Conservation (phyloP, 2,888 invertebrate genomes). For the Fragum sueziense region DNA sequence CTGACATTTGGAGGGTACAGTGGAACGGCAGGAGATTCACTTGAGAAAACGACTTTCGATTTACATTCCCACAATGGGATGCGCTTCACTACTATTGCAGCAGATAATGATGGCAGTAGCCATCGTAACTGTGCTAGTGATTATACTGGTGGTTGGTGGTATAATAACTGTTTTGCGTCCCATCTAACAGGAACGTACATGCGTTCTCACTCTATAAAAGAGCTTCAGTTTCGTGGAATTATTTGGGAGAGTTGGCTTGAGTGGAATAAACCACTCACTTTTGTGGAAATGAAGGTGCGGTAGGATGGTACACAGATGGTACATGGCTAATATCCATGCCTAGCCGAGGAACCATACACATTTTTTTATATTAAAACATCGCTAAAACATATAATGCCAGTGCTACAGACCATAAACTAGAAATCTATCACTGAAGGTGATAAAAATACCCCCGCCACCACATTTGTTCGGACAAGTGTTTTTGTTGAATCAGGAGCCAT, state of each 20-base stretch:
- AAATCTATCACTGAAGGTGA: too few species aligned
- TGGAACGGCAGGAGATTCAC: slow-evolving; percentile 94
- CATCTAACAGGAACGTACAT: slow-evolving; percentile 80
- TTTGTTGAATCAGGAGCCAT: too few species aligned
- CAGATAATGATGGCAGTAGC: slow-evolving; percentile 89
- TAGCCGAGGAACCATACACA: too few species aligned
- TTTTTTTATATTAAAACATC: too few species aligned
- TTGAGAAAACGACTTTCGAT: too few species aligned
- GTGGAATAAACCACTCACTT: not conserved
- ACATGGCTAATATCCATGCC: too few species aligned
- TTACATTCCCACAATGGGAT: slow-evolving; percentile 95
- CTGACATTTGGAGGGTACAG: slow-evolving; percentile 89
- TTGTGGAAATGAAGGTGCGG: not conserved
- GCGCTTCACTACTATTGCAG: slow-evolving; percentile 95
- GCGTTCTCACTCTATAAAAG: not conserved
- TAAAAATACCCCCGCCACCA: too few species aligned
- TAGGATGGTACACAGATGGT: too few species aligned
- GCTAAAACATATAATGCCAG: too few species aligned
- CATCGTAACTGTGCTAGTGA: slow-evolving; percentile 80
- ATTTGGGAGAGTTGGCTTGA: not conserved
- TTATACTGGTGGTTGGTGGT: slow-evolving; percentile 81
- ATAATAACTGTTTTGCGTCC: slow-evolving; percentile 79
- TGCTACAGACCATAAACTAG: too few species aligned
- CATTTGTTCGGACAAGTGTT: too few species aligned
- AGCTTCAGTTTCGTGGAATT: not conserved